phyloP scores from a whole-genome alignment of 2,888 invertebrate genomes.

The Galerucella nymphaeae region DNA sequence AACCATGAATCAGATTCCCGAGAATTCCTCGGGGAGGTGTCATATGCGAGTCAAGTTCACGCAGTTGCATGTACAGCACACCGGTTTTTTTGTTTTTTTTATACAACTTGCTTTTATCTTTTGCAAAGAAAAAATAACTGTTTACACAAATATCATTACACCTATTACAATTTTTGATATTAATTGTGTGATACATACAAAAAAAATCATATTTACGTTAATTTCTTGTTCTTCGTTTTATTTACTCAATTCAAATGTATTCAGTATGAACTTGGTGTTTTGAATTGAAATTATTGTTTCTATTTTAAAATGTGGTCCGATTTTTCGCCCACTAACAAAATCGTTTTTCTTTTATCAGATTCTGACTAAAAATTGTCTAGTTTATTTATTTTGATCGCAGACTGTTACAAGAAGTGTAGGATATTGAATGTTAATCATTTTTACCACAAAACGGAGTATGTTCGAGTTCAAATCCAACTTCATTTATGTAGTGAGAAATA shows the following conservation, averaged over 20 bases:
- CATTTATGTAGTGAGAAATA: no score
- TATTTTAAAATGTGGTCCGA: background rate
- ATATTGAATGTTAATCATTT: background rate
- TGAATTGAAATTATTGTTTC: background rate
- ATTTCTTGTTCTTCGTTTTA: background rate
- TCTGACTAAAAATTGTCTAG: constrained; percentile 13
- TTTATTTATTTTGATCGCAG: constrained; percentile 8
- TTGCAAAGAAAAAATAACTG: no score
- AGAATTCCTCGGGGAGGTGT: no score
- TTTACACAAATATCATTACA: background rate
- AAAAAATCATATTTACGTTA: background rate
- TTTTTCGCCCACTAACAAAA: constrained; percentile 2
- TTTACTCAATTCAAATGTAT: no score
- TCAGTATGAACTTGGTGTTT: no score
- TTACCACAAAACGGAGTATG: no score
- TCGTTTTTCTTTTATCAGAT: background rate
- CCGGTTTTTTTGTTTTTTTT: no score
- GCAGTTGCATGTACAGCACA: no score
- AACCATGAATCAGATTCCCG: no score
- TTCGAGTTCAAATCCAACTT: no score
- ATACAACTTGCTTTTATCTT: no score
- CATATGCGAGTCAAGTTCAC: no score
- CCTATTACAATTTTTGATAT: constrained; percentile 18
- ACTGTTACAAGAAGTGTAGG: background rate
- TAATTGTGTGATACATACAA: constrained; percentile 15